Evolutionary conservation across 2,888 invertebrate genomes (phyloP).

Genomic region (Diarsia brunnea): DNA sequence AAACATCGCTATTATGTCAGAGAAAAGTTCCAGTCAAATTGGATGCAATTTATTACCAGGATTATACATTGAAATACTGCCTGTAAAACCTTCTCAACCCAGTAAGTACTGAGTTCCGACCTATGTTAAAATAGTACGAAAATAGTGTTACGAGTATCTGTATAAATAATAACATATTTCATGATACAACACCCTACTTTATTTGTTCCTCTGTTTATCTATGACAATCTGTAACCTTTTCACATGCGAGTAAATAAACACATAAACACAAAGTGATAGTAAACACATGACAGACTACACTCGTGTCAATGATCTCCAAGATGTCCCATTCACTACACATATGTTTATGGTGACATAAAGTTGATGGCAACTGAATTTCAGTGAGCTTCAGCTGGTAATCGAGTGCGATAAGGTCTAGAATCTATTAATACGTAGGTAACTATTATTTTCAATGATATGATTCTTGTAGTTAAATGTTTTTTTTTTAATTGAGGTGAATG

Average conservation of each 20-base stretch:
- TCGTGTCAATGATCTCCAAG: slow-evolving; percentile 22
- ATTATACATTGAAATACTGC: neutral
- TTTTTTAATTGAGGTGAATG: neutral
- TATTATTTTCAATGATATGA: neutral
- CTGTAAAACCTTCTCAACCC: neutral
- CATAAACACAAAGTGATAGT: neutral
- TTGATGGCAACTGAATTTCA: slow-evolving; percentile 22
- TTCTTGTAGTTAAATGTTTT: neutral
- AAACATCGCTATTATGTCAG: too few relatives aligned
- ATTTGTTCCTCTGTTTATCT: neutral
- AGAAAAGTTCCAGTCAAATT: too few relatives aligned
- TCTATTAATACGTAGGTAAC: neutral
- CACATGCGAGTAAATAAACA: neutral
- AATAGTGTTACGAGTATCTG: neutral
- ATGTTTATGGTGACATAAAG: slow-evolving; percentile 35
- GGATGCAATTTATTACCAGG: neutral
- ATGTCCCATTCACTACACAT: slow-evolving; percentile 6
- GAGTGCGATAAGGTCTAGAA: slow-evolving; percentile 15
- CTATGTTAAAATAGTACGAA: neutral
- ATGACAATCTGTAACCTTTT: neutral
- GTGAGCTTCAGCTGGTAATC: slow-evolving; percentile 1
- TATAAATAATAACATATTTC: neutral
- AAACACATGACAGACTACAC: slow-evolving; percentile 13
- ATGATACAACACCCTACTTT: neutral
- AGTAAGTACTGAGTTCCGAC: neutral